These are phyloP conservation scores for Tetranychus piercei DNA, from an alignment of 2,888 invertebrate species.

Conservation along the genomic window DNA sequence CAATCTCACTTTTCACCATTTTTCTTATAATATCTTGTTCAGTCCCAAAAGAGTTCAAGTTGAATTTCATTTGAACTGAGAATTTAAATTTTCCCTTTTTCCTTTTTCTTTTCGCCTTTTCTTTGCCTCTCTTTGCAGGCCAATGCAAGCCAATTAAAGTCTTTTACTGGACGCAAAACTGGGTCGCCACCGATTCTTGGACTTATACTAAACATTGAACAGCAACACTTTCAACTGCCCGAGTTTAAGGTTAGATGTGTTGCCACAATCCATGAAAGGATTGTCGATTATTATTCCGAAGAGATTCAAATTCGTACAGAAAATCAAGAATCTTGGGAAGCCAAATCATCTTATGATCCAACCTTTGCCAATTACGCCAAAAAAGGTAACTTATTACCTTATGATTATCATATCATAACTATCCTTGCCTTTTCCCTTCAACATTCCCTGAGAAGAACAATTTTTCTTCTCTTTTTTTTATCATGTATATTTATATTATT, in stretches of 20 bases:
- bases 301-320: constrained; percentile 18
- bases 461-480: neutral
- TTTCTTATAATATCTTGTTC: too few relatives aligned
- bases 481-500: neutral
- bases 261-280: constrained; percentile 13
- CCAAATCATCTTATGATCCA: constrained; percentile 5
- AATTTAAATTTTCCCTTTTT: neutral
- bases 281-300: constrained; percentile 18
- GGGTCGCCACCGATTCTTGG: constrained; percentile 10
- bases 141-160: neutral
- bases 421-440: neutral
- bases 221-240: constrained; percentile 19
- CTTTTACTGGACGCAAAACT: neutral
- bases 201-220: constrained; percentile 16
- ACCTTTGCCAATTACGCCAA: constrained; percentile 4
- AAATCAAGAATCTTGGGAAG: constrained; percentile 13
- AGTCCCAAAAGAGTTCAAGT: too few relatives aligned
- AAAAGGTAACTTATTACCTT: neutral
- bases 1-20: too few relatives aligned
- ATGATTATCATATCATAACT: neutral
- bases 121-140: neutral
- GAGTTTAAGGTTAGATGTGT: constrained; percentile 20
- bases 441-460: too few relatives aligned
- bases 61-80: neutral
- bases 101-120: neutral